Base-by-base conservation (phyloP, 1,140 invertebrate genomes). In the Drosophila arizonae region DNA sequence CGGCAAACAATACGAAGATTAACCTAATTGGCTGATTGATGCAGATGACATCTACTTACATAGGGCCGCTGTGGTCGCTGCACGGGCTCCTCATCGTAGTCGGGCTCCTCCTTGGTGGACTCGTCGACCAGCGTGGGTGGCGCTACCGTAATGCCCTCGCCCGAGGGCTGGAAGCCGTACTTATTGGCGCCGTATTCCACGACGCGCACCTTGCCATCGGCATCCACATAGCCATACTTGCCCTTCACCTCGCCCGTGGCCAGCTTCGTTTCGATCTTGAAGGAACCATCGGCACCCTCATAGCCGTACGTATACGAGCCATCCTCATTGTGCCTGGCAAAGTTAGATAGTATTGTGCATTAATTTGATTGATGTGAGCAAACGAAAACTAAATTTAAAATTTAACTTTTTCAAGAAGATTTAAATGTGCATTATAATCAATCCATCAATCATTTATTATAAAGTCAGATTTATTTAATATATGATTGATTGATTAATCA, bases 121-220 rank as follows among this genome's bases (percentile, higher is more conserved):
- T 96, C 96, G 69, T 96, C 95, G 0, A 95, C 94, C 6, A 96
- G 90, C 0, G 96, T 96, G 46, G 96, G 95, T 1, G 96, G 96
- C 0, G 96, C 95, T 1, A 96, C 95, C 0, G 95, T 96, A 88
- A 97, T 97, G 30, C 96, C 96, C 79, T 97, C 96, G n/a, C 96
- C 96, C 4, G 95, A 93, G 0, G 96, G 96, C 85, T 96, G 96
- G 93, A 97, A 98, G 4, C 97, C 97, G 74, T 95, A 96, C 81
- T 96, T 95, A 86, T 96, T 96, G 21, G 97, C 96, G 15, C 96
- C 96, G 90, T 98, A 98, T 86, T 98, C 96, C 9, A 98, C 95
- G 1, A 96, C 95, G 11, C 96, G 94, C 1, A 97, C 94, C 92
- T 94, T 90, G 46, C 96, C 96, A 2, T 93, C 93, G 81, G 96